Evolutionary conservation across 1,140 invertebrate species (phyloP), one percentile per base, ranked within the genome.

Genomic region (Drosophila arawakana): DNA sequence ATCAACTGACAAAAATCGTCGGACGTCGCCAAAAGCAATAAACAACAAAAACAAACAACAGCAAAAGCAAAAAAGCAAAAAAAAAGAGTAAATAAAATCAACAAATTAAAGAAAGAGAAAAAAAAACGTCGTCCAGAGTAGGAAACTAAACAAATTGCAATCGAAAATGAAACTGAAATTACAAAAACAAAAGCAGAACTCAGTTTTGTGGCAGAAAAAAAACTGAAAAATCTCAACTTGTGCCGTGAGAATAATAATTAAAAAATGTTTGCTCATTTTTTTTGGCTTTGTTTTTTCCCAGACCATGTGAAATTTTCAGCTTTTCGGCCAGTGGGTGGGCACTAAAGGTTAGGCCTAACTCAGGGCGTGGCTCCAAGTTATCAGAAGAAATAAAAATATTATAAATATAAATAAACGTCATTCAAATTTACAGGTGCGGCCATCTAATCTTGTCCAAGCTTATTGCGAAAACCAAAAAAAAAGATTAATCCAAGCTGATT

Each of bases 1-100:
- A 89, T 89, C 84, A 89, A 89, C 84, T 89, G 84, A 89, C 84
- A 88, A 88, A 88, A 88, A 83, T 83, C 84, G 80, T 73, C 79
- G 80, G 70, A 76, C 71, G 61, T 59, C 74, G 63, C 57, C 72
- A 67, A 63, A 30, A 74, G 70, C 69, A 79, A 85, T 78, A 88
- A 88, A 74, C 73, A 83, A 83, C 66, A 79, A 81, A 63, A 37
- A 13, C 34, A 30, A 55, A 46, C 52, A 62, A 63, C 18, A 59
- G 55, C 21, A 49, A 55, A 59, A 62, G 35, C 34, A 43, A 35
- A 25, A 13, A 9, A 52, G 18, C n/a, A 8, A 15, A 35, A 60
- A 62, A 73, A 72, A 52, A 39, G 47, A 52, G 46, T 25, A 47
- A 62, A 58, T 37, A 72, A 44, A 35, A 9, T 13, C 21, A 37